phyloP scores from a whole-genome alignment of 2,888 invertebrate genomes.

The Caenorhabditis panamensis region DNA sequence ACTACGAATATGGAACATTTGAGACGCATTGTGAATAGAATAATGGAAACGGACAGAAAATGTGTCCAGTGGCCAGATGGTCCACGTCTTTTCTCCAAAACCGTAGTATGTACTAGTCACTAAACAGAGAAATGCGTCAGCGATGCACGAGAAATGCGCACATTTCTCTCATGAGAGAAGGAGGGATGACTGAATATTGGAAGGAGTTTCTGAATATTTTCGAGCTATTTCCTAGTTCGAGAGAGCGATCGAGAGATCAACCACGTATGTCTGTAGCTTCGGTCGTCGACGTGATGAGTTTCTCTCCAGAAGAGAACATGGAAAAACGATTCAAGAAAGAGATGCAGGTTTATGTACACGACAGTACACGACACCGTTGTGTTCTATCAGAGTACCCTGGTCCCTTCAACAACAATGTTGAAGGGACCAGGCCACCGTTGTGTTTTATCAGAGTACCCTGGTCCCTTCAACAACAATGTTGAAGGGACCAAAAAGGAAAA shows the following conservation, averaged over 20 bases:
- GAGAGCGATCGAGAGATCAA: too few relatives aligned
- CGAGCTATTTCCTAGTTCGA: conserved; percentile 79
- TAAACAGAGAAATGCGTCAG: neutral
- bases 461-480: too few relatives aligned
- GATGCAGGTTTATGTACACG: conserved; percentile 65
- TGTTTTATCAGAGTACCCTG: too few relatives aligned
- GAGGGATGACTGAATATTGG: conserved; percentile 79
- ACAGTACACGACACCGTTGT: too few relatives aligned
- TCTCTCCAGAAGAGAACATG: conserved; percentile 65
- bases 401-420: too few relatives aligned
- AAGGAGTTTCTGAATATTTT: conserved; percentile 80
- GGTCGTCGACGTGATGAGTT: conserved; percentile 65
- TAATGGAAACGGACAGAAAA: neutral
- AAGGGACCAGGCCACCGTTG: too few relatives aligned
- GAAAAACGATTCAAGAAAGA: conserved; percentile 66
- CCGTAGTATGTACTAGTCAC: neutral
- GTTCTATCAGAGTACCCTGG: too few relatives aligned
- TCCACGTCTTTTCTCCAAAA: neutral
- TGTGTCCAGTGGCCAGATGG: neutral
- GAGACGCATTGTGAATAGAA: conserved; percentile 17
- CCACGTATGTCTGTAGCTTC: too few relatives aligned
- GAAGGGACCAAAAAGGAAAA: too few relatives aligned
- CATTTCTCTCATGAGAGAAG: conserved; percentile 75
- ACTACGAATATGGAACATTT: conserved; percentile 8
- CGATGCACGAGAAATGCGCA: neutral